Conservation (phyloP, 2,888 invertebrate genomes). For the Itoplectis maculator region DNA sequence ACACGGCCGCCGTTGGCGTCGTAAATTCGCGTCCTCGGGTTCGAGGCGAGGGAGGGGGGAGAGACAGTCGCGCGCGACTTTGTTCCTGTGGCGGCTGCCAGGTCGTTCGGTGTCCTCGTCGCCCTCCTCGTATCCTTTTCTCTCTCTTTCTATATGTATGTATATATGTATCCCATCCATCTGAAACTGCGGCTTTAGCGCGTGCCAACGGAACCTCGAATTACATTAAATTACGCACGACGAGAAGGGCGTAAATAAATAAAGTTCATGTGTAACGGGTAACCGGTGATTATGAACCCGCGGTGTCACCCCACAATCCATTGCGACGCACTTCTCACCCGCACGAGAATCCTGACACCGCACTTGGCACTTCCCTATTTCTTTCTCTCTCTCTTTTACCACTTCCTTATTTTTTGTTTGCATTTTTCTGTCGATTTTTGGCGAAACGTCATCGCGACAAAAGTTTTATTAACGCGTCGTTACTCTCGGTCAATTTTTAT, state of each 20-base stretch:
- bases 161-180: constrained; percentile 42
- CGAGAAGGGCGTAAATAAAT: constrained; percentile 78
- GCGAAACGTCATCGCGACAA: background rate
- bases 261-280: constrained; percentile 78
- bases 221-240: constrained; percentile 76
- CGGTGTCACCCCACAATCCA: constrained; percentile 74
- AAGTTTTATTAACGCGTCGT: background rate
- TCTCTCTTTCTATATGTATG: constrained; percentile 1
- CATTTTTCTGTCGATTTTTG: constrained; percentile 27
- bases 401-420: constrained; percentile 16
- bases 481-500: too few relatives aligned
- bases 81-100: constrained; percentile 24
- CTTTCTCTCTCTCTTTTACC: constrained; percentile 30
- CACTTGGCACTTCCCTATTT: too few relatives aligned
- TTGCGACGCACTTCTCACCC: constrained; percentile 62
- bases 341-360: constrained; percentile 50
- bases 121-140: constrained; percentile 12
- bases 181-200: constrained; percentile 72
- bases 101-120: constrained; percentile 33
- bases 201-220: constrained; percentile 76
- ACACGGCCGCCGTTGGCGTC: constrained; percentile 37
- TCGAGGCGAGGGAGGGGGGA: constrained; percentile 40
- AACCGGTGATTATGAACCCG: constrained; percentile 79
- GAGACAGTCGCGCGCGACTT: constrained; percentile 17
- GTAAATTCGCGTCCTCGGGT: constrained; percentile 31